Base-by-base conservation (phyloP, 2,113 vertebrate genomes). In the Rhinichthys klamathensis region DNA sequence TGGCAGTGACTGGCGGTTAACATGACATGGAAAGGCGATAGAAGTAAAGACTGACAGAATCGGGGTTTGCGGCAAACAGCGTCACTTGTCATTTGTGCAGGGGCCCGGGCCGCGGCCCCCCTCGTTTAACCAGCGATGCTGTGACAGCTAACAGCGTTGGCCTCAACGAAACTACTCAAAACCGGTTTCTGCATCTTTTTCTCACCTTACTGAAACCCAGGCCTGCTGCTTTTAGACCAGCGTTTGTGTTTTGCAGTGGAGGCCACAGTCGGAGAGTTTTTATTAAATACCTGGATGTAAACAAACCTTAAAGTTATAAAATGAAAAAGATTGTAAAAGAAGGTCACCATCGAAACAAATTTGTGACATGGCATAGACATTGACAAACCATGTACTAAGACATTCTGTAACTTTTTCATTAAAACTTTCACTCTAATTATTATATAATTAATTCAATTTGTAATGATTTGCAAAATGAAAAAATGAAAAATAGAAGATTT, bases 1-100 rank as follows among this genome's bases (percentile, higher is more conserved):
- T 94, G 95, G 96, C 93, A 94, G 93, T 93, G 94, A 94, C 94
- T 97, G 95, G 96, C 95, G 95, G 94, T 83, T 94, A 93, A 94
- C 93, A 93, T 70, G 95, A 86, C 86, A 90, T 92, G 90, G 92
- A 93, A 91, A 92, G 94, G 90, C 89, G 61, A 78, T 54, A 77
- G 92, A 93, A 94, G 94, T 92, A 93, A 92, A 89, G 91, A 95
- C 89, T 94, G 94, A 95, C 94, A 93, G 94, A 93, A 90, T 91
- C 92, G 89, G 91, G 93, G 25, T 91, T 94, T 89, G 13, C 90
- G 90, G 92, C 93, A 94, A 93, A 94, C 94, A 94, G 90, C 23
- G 90, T 91, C 92, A 90, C 88, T 90, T 95, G 94, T 95, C 93
- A 92, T 90, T 92, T 92, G 91, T 91, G 90, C 84, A 30, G 87